Conservation (phyloP, 1,140 invertebrate species). For the Saccostrea echinata region DNA sequence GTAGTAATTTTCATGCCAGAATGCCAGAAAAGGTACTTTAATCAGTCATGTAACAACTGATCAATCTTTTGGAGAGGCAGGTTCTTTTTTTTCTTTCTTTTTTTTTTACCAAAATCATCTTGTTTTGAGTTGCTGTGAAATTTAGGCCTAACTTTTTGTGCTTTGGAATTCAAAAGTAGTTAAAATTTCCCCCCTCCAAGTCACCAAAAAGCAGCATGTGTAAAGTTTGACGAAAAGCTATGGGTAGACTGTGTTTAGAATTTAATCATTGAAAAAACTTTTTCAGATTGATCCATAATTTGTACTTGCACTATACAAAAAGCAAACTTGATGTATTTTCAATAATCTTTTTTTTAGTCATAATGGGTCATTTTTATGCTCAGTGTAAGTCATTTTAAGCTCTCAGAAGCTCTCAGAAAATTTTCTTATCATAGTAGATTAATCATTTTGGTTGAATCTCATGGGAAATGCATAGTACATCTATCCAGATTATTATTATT, state of each 20-base stretch:
- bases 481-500: no score
- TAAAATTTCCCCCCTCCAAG: not conserved
- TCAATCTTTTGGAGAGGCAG: no score
- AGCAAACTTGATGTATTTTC: not conserved
- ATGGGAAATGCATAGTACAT: no score
- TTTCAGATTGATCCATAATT: not conserved
- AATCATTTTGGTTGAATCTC: conserved; percentile 6
- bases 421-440: not conserved
- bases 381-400: not conserved
- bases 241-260: not conserved
- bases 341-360: not conserved
- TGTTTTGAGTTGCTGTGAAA: no score
- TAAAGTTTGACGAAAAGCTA: not conserved
- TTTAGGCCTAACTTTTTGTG: no score
- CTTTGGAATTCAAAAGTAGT: not conserved
- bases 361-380: not conserved
- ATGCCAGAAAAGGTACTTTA: not conserved
- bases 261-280: not conserved
- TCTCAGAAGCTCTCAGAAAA: not conserved
- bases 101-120: no score
- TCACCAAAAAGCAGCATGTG: not conserved
- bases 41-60: not conserved
- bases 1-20: not conserved
- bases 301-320: not conserved
- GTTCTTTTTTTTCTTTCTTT: no score